Evolutionary conservation across 2,888 invertebrate species (phyloP), one percentile per base, ranked within the genome.

Genomic region (Xylophagus ater): DNA sequence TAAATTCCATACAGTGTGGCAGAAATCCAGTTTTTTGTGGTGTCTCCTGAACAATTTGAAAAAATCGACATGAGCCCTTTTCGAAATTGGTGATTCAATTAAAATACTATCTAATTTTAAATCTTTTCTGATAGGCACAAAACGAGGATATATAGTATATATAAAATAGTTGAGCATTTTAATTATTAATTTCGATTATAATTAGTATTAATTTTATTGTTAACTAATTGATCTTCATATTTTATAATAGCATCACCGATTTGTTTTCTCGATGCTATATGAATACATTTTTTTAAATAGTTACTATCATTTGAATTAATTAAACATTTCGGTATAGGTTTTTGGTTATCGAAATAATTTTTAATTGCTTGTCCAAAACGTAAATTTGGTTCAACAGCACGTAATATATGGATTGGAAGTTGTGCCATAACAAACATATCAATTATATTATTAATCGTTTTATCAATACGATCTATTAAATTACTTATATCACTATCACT

Each of bases 321-420:
- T 37, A 37, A 31, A 20, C 44, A 44, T 59, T 54, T 46, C 50
- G 58, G 55, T 32, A 34, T 8, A 18, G n/a, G n/a, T 30, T 44
- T 42, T 43, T 39, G 39, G 40, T 47, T 43, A 42, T 54, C 46
- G 45, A 65, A 46, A 49, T 55, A 55, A 26, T 54, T 57, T 28
- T 58, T 55, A 17, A 65, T 56, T 35, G 79, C 65, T 52, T 74
- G 73, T 26, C 65, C 65, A 40, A 56, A 61, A 17, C 65, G 56
- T 24, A 89, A 65, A 47, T 78, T 78, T 33, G 88, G 87, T 58
- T 90, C 92, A 6, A 83, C 79, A 18, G 82, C 85, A 37, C 86
- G 72, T 57, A 88, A 70, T 30, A 79, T 71, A 60, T 85, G 86
- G 38, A 84, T 59, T 40, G 76, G 67, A 19, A 65, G 55, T 48